Base-by-base conservation (phyloP, 2,888 invertebrate species). In the Drosophila eohydei region DNA sequence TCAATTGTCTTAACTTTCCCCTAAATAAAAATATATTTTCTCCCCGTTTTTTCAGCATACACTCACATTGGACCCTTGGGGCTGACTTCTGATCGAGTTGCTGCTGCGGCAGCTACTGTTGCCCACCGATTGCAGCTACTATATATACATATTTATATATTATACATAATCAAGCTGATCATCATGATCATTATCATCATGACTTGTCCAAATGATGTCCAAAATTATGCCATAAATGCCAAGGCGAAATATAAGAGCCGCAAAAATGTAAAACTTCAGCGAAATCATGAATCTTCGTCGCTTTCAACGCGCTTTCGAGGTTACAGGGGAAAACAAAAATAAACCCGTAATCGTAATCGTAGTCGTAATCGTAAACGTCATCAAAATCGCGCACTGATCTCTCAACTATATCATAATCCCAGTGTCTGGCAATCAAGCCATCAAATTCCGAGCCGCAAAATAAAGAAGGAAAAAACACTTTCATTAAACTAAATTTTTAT, bases 401-500 rank as follows among this genome's bases (percentile, higher is more conserved):
- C 54, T 50, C 69, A 60, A 71, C 73, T 76, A 72, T 81, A 77
- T 82, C 88, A 83, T 88, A 88, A 88, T 83, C 83, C 86, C 50
- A 38, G 55, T 51, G 54, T 40, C 48, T 70, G 81, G 79, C 84
- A 83, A 85, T 85, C 84, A 89, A 85, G 89, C 80, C 87, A 88
- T 84, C 89, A 89, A 77, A 68, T 65, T 59, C 16, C 50, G 36
- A 43, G 34, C 59, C 8, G 7, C 8, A 62, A 55, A 51, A 34
- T 50, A 11, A 46, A 16, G 4, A 34, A 43, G 4, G 40, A 28
- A 83, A 86, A 88, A 87, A 85, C 84, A 87, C 89, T 89, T 85
- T 85, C 89, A 89, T 89, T 89, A 89, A 89, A 79, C 79, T 71
- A 83, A 79, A 85, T 71, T 87, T 88, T 89, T 89, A 87, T 85